These are phyloP conservation scores for Physeter macrocephalus DNA, from an alignment of 2,113 vertebrate species.

Conservation along the genomic window DNA sequence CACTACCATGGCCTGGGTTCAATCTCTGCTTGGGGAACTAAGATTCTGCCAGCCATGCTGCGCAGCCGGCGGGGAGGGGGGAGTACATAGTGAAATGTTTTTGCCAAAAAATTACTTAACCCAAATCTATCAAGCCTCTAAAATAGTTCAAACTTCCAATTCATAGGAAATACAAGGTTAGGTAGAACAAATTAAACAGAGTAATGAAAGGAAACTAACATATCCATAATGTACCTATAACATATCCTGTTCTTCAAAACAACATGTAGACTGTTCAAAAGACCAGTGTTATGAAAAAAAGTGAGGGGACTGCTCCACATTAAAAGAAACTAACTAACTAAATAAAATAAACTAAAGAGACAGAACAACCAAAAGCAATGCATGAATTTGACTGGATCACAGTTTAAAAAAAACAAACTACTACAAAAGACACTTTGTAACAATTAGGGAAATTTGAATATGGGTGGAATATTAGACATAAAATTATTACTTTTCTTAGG, in stretches of 20 bases:
- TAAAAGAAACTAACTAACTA: neutral
- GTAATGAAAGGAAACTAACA: neutral
- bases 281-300: neutral
- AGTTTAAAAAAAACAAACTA: neutral
- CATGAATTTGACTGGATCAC: neutral
- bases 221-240: neutral
- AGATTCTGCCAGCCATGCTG: neutral
- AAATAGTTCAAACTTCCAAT: conserved; percentile 11
- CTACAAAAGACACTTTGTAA: neutral
- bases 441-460: neutral
- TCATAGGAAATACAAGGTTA: neutral
- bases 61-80: neutral
- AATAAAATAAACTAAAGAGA: conserved; percentile 1
- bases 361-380: conserved; percentile 4
- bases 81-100: neutral
- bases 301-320: neutral
- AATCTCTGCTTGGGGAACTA: neutral
- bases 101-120: conserved; percentile 16
- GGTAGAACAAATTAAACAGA: neutral
- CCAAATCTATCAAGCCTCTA: neutral
- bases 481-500: conserved; percentile 33
- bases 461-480: neutral
- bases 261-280: neutral
- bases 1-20: neutral
- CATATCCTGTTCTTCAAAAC: neutral